Evolutionary conservation across 2,113 vertebrate genomes (phyloP).

Genomic region (Ceratotherium simum): DNA sequence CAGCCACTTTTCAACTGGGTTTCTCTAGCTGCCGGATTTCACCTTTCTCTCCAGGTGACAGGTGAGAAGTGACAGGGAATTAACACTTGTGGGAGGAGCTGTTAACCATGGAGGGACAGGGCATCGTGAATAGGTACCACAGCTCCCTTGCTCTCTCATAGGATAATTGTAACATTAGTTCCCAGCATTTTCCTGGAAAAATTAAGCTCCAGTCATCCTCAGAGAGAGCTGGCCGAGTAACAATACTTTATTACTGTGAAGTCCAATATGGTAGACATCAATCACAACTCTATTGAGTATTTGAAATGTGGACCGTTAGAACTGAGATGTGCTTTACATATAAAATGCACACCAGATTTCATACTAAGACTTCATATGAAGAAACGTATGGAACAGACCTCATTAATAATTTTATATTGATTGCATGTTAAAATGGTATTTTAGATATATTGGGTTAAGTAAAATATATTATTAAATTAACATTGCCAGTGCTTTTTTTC

Average conservation of each 20-base stretch:
- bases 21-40: accelerated
- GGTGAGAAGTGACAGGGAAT: background rate
- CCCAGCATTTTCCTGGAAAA: background rate
- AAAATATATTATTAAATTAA: too few relatives aligned
- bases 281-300: accelerated
- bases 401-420: too few relatives aligned
- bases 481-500: too few relatives aligned
- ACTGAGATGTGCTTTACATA: background rate
- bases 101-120: background rate
- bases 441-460: too few relatives aligned
- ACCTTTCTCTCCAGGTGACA: too few relatives aligned
- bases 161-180: background rate
- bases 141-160: background rate
- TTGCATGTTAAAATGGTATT: too few relatives aligned
- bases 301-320: background rate
- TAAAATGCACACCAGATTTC: background rate
- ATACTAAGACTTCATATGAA: background rate
- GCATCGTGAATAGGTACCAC: too few relatives aligned
- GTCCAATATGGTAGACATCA: background rate
- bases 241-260: accelerated
- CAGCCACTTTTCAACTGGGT: too few relatives aligned
- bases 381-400: background rate
- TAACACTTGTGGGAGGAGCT: background rate
- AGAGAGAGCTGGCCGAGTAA: background rate
- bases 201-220: accelerated